Evolutionary conservation across 2,113 vertebrate genomes (phyloP).

Genomic region (Perca flavescens): DNA sequence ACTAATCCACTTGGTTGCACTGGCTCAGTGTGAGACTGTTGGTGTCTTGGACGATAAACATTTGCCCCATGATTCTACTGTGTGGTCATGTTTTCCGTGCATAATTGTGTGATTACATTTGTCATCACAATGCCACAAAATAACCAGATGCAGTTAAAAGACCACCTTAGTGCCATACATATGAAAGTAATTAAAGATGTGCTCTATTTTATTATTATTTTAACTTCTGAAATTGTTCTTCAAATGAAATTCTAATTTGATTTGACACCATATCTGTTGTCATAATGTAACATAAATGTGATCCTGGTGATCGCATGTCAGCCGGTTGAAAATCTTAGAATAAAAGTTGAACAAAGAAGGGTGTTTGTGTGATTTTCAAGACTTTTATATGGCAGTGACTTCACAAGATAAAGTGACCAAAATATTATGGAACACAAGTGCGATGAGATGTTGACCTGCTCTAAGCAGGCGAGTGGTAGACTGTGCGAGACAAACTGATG

Average conservation of each 20-base stretch:
- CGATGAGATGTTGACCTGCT: neutral
- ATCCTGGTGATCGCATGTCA: neutral
- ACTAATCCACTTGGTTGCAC: neutral
- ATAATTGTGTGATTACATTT: neutral
- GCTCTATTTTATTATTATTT: neutral
- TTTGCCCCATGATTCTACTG: neutral
- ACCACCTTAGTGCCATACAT: neutral
- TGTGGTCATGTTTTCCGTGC: neutral
- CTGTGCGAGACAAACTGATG: neutral
- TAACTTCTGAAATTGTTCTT: neutral
- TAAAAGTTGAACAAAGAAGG: neutral
- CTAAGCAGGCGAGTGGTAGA: neutral
- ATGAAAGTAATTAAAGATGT: neutral
- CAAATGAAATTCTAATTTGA: neutral
- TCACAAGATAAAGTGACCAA: neutral
- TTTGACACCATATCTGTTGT: neutral
- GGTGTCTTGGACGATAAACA: neutral
- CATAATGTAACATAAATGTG: neutral
- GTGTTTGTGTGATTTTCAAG: neutral
- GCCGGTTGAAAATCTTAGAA: neutral
- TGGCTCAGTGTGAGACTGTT: neutral
- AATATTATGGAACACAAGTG: neutral
- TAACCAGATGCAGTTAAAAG: neutral
- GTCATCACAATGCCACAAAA: neutral
- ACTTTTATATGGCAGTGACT: neutral